A percentile compares a stretch with the other conserved stretches of the same genome.
These are phyloP conservation scores for Phrynocephalus vlangalii DNA, from an alignment of 2,797 vertebrate species.

Conservation along the genomic window DNA sequence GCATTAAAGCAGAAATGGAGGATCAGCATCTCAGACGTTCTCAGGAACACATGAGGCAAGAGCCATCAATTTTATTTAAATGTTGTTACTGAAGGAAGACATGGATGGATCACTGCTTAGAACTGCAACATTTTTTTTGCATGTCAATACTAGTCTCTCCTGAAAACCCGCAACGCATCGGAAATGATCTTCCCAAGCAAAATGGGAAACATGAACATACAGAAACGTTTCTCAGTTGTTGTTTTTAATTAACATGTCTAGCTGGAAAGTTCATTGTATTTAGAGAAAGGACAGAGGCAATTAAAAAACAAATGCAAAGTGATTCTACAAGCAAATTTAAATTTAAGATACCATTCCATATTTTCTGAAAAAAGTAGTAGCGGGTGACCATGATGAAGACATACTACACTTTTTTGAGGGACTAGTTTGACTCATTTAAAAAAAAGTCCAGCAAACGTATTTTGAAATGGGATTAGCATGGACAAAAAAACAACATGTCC, in stretches of 20 bases:
- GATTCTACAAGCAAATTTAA: constrained; percentile 22
- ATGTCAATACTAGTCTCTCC: constrained; percentile 5
- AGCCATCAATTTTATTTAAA: constrained; percentile 4
- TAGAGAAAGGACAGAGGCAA: constrained; percentile 14
- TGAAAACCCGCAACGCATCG: constrained; percentile 8
- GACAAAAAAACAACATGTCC: neutral
- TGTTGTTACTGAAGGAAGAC: constrained; percentile 1
- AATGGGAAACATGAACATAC: constrained; percentile 23
- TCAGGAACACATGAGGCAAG: neutral
- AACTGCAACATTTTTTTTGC: constrained; percentile 10
- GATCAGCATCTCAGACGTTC: neutral
- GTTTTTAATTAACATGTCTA: constrained; percentile 41
- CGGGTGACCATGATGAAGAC: neutral
- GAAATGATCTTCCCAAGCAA: neutral
- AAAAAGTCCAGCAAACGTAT: constrained; percentile 53
- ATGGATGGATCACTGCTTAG: neutral
- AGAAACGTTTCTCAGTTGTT: constrained; percentile 23
- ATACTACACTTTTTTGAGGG: constrained; percentile 30
- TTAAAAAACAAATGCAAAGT: constrained; percentile 3
- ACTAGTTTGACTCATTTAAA: constrained; percentile 16
- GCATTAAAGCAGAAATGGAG: neutral
- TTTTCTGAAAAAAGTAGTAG: constrained; percentile 32
- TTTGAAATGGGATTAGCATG: constrained; percentile 50
- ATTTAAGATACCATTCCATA: too few relatives aligned
- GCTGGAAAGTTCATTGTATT: constrained; percentile 15